Conservation (phyloP, 2,113 vertebrate species). For the Riparia riparia region DNA sequence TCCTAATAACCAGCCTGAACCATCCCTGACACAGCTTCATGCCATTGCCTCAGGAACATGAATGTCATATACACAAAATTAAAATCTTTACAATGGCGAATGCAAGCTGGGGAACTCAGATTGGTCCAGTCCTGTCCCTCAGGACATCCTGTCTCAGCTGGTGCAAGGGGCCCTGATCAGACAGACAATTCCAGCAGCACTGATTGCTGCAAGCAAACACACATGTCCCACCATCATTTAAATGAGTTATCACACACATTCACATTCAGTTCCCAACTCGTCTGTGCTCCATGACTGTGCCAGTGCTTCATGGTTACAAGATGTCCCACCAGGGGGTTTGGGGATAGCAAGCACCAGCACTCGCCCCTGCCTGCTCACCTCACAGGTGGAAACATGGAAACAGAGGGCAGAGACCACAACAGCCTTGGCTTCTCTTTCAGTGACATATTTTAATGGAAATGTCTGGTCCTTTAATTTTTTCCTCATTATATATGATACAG, state of each 20-base stretch:
- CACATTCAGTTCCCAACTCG: fast-evolving
- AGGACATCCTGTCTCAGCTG: not conserved
- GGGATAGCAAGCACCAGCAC: not conserved
- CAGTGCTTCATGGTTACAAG: fast-evolving
- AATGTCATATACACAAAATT: not conserved
- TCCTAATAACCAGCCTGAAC: not conserved
- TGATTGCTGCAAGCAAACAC: not conserved
- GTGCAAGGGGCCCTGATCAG: not conserved
- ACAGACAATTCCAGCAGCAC: fast-evolving
- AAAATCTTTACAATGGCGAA: not conserved
- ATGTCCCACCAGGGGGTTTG: not conserved
- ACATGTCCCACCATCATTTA: not conserved
- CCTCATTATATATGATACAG: not conserved
- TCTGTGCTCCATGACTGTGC: fast-evolving
- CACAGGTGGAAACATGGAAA: not conserved
- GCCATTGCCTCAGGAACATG: not conserved
- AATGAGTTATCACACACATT: not conserved
- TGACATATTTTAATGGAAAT: not conserved
- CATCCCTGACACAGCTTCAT: not conserved
- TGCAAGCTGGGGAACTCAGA: not conserved
- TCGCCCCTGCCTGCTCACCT: not conserved
- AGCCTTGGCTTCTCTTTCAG: not conserved
- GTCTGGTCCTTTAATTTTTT: not conserved
- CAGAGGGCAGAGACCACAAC: not conserved
- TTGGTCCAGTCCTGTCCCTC: not conserved